These are phyloP conservation scores for Rhyacichthys aspro DNA, from an alignment of 2,797 vertebrate genomes.

Conservation along the genomic window DNA sequence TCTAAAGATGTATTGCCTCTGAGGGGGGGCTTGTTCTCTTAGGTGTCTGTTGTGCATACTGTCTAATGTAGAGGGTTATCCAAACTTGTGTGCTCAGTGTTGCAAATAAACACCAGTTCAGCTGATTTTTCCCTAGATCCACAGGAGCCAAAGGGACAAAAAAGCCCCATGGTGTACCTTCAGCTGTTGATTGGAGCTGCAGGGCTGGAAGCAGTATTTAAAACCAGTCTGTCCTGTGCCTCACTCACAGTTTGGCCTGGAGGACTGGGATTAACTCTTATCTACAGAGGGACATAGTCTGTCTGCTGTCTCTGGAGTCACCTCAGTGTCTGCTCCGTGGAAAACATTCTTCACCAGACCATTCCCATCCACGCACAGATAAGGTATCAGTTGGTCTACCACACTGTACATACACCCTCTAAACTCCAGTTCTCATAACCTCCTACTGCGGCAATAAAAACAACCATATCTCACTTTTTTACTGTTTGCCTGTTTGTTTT, in stretches of 20 bases:
- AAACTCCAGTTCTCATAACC: slow-evolving; percentile 2
- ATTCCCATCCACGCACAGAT: slow-evolving; percentile 25
- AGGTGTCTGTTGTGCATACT: too few relatives aligned
- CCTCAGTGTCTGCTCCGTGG: slow-evolving; percentile 37
- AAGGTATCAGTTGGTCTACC: slow-evolving; percentile 37
- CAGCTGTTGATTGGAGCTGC: slow-evolving; percentile 31
- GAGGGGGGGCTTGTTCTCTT: too few relatives aligned
- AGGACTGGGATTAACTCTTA: slow-evolving; percentile 71
- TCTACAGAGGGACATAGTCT: slow-evolving; percentile 57
- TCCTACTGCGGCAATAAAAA: slow-evolving; percentile 34
- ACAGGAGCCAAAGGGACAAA: background rate
- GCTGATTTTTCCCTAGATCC: slow-evolving; percentile 10
- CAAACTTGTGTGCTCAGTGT: too few relatives aligned
- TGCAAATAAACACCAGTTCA: too few relatives aligned
- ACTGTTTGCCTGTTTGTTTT: slow-evolving; percentile 49
- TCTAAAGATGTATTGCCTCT: too few relatives aligned
- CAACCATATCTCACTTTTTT: slow-evolving; percentile 12
- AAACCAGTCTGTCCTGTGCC: slow-evolving; percentile 53
- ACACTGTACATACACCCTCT: slow-evolving; percentile 16
- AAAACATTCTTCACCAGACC: slow-evolving; percentile 51
- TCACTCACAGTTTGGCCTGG: slow-evolving; percentile 62
- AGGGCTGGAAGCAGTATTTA: slow-evolving; percentile 30
- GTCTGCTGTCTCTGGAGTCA: slow-evolving; percentile 53
- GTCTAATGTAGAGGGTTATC: too few relatives aligned
- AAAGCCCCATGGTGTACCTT: slow-evolving; percentile 21